Evolutionary conservation across 35 echinoderm and acorn worm species (phyloP).

Genomic region (Nesometra sesokonis): DNA sequence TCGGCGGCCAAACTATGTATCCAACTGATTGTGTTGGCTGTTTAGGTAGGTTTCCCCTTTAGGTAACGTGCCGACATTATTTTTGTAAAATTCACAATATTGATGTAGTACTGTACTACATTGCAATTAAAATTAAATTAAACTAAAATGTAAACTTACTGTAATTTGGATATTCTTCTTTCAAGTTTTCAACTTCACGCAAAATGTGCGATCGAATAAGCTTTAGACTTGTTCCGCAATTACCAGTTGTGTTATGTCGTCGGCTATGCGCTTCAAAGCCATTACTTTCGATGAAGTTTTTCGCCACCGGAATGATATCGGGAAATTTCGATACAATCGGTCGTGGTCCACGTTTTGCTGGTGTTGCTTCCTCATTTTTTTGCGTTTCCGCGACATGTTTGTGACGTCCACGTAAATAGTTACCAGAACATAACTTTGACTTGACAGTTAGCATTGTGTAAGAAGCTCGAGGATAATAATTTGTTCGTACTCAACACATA

Average conservation of each 20-base stretch:
- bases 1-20: too few relatives aligned
- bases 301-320: slow-evolving; percentile 5
- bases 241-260: slow-evolving; percentile 21
- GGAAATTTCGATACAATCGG: neutral
- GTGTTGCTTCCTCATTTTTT: neutral
- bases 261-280: slow-evolving; percentile 52
- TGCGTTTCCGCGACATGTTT: neutral
- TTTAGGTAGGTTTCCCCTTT: too few relatives aligned
- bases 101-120: too few relatives aligned
- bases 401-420: neutral
- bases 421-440: neutral
- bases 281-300: slow-evolving; percentile 48
- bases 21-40: too few relatives aligned
- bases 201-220: slow-evolving; percentile 44
- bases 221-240: slow-evolving; percentile 35
- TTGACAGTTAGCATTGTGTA: too few relatives aligned
- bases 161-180: slow-evolving; percentile 24
- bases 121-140: too few relatives aligned
- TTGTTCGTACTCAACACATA: too few relatives aligned
- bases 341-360: neutral
- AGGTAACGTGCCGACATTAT: too few relatives aligned
- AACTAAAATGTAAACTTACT: neutral
- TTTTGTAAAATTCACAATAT: too few relatives aligned
- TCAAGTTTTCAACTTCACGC: neutral
- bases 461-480: too few relatives aligned